phyloP scores from a whole-genome alignment of 1,140 invertebrate species.

The Lamellibrachia luymesi region DNA sequence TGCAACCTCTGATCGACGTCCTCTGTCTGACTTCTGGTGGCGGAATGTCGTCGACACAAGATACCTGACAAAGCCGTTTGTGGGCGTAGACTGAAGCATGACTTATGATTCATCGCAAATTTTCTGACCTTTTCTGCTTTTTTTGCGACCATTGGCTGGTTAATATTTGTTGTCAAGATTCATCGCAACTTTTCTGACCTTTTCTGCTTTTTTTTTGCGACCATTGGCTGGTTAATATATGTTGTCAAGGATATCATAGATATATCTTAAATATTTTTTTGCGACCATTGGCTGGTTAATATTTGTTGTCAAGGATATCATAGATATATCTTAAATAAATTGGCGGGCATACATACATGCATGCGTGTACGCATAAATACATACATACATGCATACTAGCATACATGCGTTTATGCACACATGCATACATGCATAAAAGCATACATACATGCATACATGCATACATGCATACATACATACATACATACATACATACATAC shows the following conservation, averaged over 20 bases:
- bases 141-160: background rate
- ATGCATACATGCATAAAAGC: background rate
- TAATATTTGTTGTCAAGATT: background rate
- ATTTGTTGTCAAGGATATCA: background rate
- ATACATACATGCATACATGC: background rate
- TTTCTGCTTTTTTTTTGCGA: background rate
- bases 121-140: background rate
- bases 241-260: background rate
- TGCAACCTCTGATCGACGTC: background rate
- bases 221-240: background rate
- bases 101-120: background rate
- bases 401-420: background rate
- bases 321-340: background rate
- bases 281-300: background rate
- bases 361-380: no score
- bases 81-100: background rate
- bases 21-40: background rate
- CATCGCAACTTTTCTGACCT: background rate
- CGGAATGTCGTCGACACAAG: constrained; percentile 7
- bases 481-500: constrained; percentile 14
- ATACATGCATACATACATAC: no score
- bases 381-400: background rate
- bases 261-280: background rate
- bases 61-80: background rate
- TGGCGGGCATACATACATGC: no score